phyloP scores from a whole-genome alignment of 2,888 invertebrate species.

The Drosophila tanythrix region DNA sequence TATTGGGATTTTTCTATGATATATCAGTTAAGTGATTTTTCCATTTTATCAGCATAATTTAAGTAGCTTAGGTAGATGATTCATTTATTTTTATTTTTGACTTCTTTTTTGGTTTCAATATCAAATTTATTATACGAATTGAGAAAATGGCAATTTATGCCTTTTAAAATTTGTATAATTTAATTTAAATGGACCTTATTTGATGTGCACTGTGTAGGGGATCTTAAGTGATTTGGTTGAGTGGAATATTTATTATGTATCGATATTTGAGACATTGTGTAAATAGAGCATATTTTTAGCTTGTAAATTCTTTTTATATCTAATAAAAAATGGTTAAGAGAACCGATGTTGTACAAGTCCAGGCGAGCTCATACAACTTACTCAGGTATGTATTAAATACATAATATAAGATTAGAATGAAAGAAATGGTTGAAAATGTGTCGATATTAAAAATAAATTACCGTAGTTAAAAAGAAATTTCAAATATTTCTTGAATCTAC shows the following conservation, averaged over 20 bases:
- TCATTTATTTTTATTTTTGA: background rate
- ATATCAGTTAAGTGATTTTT: constrained; percentile 30
- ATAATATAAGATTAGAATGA: background rate
- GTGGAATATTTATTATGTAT: background rate
- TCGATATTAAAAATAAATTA: background rate
- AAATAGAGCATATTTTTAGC: background rate
- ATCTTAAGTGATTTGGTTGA: background rate
- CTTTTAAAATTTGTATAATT: constrained; percentile 4
- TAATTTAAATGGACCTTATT: constrained; percentile 2
- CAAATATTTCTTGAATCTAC: background rate
- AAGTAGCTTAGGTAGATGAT: constrained; percentile 9
- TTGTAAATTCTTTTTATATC: background rate
- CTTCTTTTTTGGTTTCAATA: background rate
- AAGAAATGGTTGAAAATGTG: background rate
- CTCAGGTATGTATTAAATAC: background rate
- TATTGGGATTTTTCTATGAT: constrained; percentile 31
- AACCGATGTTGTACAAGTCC: background rate
- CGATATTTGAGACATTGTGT: background rate
- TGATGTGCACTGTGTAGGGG: background rate
- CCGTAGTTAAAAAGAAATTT: background rate
- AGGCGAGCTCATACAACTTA: background rate
- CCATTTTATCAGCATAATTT: background rate
- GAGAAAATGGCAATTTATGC: constrained; percentile 14
- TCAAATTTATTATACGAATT: background rate
- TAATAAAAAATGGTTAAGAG: background rate